Evolutionary conservation across 2,113 vertebrate genomes (phyloP).

Genomic region (Salvator merianae): DNA sequence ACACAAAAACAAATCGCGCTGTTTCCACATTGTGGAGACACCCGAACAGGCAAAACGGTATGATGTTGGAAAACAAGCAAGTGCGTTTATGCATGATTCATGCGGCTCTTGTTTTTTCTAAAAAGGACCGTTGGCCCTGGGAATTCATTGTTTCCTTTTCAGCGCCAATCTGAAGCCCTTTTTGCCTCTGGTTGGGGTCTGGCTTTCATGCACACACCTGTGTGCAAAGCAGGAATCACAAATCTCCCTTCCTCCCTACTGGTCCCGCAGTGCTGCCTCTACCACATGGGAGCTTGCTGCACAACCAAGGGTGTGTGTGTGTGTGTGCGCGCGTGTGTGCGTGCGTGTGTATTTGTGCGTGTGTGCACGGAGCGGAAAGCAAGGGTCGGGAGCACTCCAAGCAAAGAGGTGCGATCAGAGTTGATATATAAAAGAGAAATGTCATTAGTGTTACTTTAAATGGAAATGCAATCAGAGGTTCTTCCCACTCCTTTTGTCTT

Average conservation of each 20-base stretch:
- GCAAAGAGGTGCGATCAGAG: slow-evolving; percentile 8
- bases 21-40: neutral
- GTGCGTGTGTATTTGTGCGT: neutral
- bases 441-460: slow-evolving; percentile 38
- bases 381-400: neutral
- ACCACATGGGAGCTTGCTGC: neutral
- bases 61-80: neutral
- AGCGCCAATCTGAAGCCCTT: neutral
- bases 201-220: neutral
- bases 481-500: slow-evolving; percentile 34
- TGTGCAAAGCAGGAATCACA: neutral
- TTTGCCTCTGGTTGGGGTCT: neutral
- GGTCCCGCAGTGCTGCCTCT: too few species aligned
- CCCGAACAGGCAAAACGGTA: neutral
- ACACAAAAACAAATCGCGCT: neutral
- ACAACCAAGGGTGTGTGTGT: neutral
- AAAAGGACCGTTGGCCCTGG: neutral
- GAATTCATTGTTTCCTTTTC: neutral
- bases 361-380: neutral
- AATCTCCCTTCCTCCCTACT: too few species aligned
- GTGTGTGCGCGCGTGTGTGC: neutral
- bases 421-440: slow-evolving; percentile 28
- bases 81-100: neutral
- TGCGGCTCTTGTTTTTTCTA: too few species aligned
- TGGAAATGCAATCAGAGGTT: slow-evolving; percentile 39